Evolutionary conservation across 2,797 vertebrate species (phyloP).

Genomic region (Acrossocheilus fasciatus): DNA sequence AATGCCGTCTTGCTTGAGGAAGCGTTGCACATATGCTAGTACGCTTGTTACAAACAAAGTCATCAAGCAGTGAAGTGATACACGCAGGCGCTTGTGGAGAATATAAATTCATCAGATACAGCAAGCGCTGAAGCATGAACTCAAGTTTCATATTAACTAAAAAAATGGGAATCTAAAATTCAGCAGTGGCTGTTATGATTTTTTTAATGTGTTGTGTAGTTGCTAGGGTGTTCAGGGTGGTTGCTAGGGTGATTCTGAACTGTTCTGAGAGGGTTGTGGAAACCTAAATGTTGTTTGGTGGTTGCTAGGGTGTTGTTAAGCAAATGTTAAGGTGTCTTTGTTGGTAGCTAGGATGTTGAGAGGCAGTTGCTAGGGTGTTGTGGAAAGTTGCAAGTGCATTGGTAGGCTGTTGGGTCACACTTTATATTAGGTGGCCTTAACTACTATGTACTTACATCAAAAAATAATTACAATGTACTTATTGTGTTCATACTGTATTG

Average conservation of each 20-base stretch:
- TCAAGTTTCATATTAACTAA: neutral
- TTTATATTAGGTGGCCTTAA: no score
- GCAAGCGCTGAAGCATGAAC: neutral
- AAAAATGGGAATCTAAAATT: neutral
- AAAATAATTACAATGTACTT: no score
- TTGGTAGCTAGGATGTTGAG: neutral
- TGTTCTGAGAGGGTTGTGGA: neutral
- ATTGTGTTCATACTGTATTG: no score
- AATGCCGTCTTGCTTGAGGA: conserved; percentile 44
- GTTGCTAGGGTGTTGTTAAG: neutral
- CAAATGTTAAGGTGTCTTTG: neutral
- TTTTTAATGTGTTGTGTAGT: neutral
- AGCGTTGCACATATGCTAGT: conserved; percentile 11
- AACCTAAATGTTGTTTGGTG: neutral
- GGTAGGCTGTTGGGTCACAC: neutral
- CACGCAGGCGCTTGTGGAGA: neutral
- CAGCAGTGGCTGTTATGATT: neutral
- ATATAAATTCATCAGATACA: conserved; percentile 26
- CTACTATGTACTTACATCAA: no score
- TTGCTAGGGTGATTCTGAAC: neutral
- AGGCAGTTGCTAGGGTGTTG: neutral
- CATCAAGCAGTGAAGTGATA: conserved; percentile 20
- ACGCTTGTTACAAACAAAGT: conserved; percentile 24
- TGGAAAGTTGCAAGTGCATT: neutral
- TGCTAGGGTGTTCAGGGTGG: neutral